Evolutionary conservation across 92 coral and sea anemone species (phyloP), one percentile per base, ranked within the genome.

Genomic region (Actinostola sp.): DNA sequence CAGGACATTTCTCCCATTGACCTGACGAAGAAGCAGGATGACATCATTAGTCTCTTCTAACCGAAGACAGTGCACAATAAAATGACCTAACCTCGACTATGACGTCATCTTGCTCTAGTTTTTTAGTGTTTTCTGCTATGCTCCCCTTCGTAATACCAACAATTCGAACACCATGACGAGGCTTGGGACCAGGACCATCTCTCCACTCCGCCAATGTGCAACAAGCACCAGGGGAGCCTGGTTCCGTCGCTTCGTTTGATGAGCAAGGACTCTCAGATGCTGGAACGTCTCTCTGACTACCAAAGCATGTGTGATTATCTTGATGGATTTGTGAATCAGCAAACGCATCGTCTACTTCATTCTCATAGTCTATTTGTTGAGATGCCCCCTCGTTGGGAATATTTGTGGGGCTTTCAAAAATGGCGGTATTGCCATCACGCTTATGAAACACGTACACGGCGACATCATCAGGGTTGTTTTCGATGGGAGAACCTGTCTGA

Each of bases 151-250:
- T 71, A 38, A 91, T 55, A 58, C 90, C 92, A 21, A 87, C 92
- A 65, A 91, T 72, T 19, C 92, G 70, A 38, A 91, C 92, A 26
- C 97, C 97, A 57, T 89, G 90, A 34, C 80, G 81, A 49, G 92
- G 88, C 13, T 81, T 61, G 19, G 92, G 88, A 26, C 82, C 78
- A 3, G 76, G 83, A 8, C 78, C 82, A 38, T 75, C 72, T 57
- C 66, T 84, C 96, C 88, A 86, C 0, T 83, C 78, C 26, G 87
- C 89, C 31, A 91, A 72, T 59, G 87, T 80, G 16, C 88, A 80
- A 30, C 90, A 84, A 17, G 92, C 72, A 21, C 86, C 27, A 27
- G 59, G 43, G 42, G 36, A 57, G 53, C 19, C 53, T 46, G 53
- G 53, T 46, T 46, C 53, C 63, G 19, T n/a, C 2, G 30, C 2